Conservation (phyloP, 2,797 vertebrate genomes). For the Spinibarbus caldwelli region DNA sequence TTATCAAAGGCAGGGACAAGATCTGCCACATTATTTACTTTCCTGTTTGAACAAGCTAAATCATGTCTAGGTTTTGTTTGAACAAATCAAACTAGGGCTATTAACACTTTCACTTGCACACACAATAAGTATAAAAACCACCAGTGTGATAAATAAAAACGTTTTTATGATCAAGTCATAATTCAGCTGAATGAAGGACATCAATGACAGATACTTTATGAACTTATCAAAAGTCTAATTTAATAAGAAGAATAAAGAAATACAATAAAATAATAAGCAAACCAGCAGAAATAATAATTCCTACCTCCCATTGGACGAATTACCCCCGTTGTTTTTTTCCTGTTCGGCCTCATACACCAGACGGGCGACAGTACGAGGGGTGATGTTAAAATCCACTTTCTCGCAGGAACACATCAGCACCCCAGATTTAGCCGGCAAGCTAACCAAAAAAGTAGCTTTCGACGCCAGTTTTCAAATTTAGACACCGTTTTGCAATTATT, state of each 20-base stretch:
- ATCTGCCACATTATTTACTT: constrained; percentile 64
- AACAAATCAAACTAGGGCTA: constrained; percentile 70
- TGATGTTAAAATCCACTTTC: constrained; percentile 79
- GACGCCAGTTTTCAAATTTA: constrained; percentile 22
- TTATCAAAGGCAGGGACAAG: constrained; percentile 49
- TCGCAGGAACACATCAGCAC: constrained; percentile 84
- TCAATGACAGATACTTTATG: not conserved
- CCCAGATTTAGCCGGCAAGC: constrained; percentile 39
- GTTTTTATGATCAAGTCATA: not conserved
- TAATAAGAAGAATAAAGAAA: not conserved
- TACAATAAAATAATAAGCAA: not conserved
- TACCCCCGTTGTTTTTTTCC: constrained; percentile 74
- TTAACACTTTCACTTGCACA: constrained; percentile 49
- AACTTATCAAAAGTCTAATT: not conserved
- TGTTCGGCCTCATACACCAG: constrained; percentile 79
- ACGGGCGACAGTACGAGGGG: constrained; percentile 75
- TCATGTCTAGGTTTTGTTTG: constrained; percentile 76
- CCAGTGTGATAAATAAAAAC: not conserved
- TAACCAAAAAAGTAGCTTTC: constrained; percentile 24
- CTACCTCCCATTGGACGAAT: constrained; percentile 84
- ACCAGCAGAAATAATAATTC: constrained; percentile 33
- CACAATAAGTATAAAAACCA: not conserved
- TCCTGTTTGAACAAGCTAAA: constrained; percentile 79
- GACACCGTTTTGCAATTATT: not conserved
- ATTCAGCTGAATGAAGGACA: not conserved